Evolutionary conservation across 2,888 invertebrate genomes (phyloP).

Genomic region (Polymixis lichenea): DNA sequence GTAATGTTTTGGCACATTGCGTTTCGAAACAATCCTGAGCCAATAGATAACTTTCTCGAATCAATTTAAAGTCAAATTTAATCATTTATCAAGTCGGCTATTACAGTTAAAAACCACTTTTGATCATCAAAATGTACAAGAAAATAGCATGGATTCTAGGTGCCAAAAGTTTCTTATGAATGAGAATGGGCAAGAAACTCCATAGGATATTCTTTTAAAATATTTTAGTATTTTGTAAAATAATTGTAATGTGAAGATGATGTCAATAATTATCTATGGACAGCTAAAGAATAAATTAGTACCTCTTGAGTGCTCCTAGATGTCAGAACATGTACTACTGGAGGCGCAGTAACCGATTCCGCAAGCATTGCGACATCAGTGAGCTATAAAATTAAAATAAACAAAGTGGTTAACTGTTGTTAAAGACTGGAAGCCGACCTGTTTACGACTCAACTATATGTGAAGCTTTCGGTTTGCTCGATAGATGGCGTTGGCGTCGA

Average conservation of each 20-base stretch:
- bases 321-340: slow-evolving; percentile 54
- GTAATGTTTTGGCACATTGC: background rate
- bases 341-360: slow-evolving; percentile 57
- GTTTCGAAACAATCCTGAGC: no score
- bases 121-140: background rate
- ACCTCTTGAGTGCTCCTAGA: slow-evolving; percentile 58
- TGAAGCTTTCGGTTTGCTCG: no score
- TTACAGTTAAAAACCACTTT: background rate
- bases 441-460: no score
- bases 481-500: no score
- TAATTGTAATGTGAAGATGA: background rate
- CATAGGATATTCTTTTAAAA: background rate
- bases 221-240: background rate
- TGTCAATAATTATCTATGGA: background rate
- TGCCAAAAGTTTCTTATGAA: background rate
- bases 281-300: background rate
- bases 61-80: background rate
- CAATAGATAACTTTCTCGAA: background rate
- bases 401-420: background rate
- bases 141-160: background rate
- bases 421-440: no score
- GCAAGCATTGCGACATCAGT: slow-evolving; percentile 51
- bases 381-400: slow-evolving; percentile 23
- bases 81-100: background rate
- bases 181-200: background rate